Evolutionary conservation across 2,113 vertebrate genomes (phyloP), one percentile per base, ranked within the genome.

Genomic region (Aspidoscelis tigris): DNA sequence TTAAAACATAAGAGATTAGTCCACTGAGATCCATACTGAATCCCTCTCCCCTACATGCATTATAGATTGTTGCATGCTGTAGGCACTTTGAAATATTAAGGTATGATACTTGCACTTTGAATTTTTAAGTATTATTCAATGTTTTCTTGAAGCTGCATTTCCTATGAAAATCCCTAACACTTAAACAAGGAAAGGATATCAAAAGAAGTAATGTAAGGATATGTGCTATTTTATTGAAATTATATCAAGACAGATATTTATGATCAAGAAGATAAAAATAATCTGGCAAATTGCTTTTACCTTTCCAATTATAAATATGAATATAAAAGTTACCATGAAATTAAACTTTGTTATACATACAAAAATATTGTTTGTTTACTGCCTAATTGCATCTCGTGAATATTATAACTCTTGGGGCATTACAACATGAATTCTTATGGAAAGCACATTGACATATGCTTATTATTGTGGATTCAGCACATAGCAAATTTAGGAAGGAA

Each of bases 1-100:
- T 66, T 89, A 93, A 18, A 73, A 21, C 1, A 79, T 39, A 16
- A 58, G 8, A 26, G 73, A 72, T 73, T 20, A 79, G 4, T 24
- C 6, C 43, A 24, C 7, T 50, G 21, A 12, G 1, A 39, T 68
- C 11, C 21, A 77, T 5, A 65, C 33, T 65, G 24, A 75, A 76
- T 55, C 20, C 16, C 33, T 20, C 5, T 55, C 33, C 20, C 16
- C 44, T 61, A 61, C 22, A n/a, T 26, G 10, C 16, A 75, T 75
- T 14, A 53, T 16, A 12, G 11, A 24, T 33, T 70, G 33, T 14
- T 70, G 12, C n/a, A 3, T 11, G 7, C 26, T n/a, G 14, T 41
- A 26, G 74, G 11, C 47, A 33, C 12, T 33, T 55, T 55, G 47
- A 50, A 5, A 6, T 4, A 75, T 24, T 12, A 43, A 1, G 3